Base-by-base conservation (phyloP, 2,888 invertebrate species). In the Cryptus armator region DNA sequence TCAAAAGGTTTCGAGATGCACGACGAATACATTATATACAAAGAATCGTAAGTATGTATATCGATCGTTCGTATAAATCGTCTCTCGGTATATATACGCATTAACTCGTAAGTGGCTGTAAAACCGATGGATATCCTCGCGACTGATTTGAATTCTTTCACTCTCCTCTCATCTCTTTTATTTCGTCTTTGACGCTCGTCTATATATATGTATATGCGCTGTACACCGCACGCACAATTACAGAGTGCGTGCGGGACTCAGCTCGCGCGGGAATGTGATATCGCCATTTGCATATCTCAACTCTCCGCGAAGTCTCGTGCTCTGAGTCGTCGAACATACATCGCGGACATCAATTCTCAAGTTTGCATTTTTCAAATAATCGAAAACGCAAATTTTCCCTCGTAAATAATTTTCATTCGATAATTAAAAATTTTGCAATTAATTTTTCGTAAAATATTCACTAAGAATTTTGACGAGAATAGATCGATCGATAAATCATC, bases 231-330 rank as follows among this genome's bases (percentile, higher is more conserved):
- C 46, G 46, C 62, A 75, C 70, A 79, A 83, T 79, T 70, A 16
- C 48, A 32, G 75, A 72, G 79, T 79, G 83, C 75, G 66, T 79
- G 83, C 80, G 67, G 56, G 80, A 3, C 62, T 24, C 32, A 32
- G 62, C 62, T 29, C 46, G 77, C 67, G 59, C 56, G 74, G 72
- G 70, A 79, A 79, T 79, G 78, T 64, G 83, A 83, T 78, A 83
- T 74, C 78, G 68, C 51, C 68, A 79, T 83, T 83, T 83, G 64
- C 83, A 75, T 75, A 79, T 83, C 64, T 66, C 62, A 59, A 62
- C 68, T 74, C 72, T 67, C 67, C 46, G 67, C 44, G 43, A 32
- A 32, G 62, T 32, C 62, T 62, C 62, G 32, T 62, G 62, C 62
- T n/a, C 62, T 29, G 29, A 32, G 62, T 62, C 62, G 29, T 62